Conservation (phyloP, 2,888 invertebrate genomes). For the Caenorhabditis macrosperma region DNA sequence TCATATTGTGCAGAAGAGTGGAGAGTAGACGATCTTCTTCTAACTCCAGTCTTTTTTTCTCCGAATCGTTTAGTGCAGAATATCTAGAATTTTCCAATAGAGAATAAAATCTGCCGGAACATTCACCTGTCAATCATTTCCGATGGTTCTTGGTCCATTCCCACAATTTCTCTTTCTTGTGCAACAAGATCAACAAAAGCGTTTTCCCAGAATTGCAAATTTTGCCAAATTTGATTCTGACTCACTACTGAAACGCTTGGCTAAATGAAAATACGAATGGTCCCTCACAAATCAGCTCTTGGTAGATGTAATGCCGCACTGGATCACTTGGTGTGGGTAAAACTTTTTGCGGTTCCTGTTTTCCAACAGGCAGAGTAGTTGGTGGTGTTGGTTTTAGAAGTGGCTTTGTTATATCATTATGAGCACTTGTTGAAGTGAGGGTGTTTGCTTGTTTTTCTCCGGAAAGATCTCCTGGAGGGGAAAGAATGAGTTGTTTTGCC, state of each 20-base stretch:
- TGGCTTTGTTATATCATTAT: slow-evolving; percentile 31
- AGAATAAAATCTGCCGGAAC: no score
- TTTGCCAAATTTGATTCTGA: slow-evolving; percentile 88
- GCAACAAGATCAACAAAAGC: slow-evolving; percentile 96
- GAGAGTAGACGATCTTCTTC: slow-evolving; percentile 97
- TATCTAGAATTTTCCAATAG: slow-evolving; percentile 67
- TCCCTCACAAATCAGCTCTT: slow-evolving; percentile 76
- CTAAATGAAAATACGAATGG: no score
- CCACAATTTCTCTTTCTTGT: slow-evolving; percentile 98
- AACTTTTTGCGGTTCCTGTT: slow-evolving; percentile 61
- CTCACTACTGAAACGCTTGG: slow-evolving; percentile 60
- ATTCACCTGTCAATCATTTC: slow-evolving; percentile 80
- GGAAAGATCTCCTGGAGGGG: no score
- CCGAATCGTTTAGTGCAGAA: slow-evolving; percentile 79
- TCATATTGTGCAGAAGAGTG: slow-evolving; percentile 95
- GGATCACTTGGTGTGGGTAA: slow-evolving; percentile 67
- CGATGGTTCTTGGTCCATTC: slow-evolving; percentile 90
- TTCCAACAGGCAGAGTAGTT: slow-evolving; percentile 53
- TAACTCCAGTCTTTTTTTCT: slow-evolving; percentile 91
- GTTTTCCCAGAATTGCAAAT: slow-evolving; percentile 99
- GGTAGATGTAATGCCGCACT: slow-evolving; percentile 73
- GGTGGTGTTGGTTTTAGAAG: slow-evolving; percentile 51
- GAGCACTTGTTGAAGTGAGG: slow-evolving; percentile 2
- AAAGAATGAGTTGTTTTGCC: slow-evolving; percentile 6
- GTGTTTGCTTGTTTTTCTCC: slow-evolving; percentile 5